Base-by-base conservation (phyloP, 2,797 vertebrate species). In the Pseudopleuronectes americanus region DNA sequence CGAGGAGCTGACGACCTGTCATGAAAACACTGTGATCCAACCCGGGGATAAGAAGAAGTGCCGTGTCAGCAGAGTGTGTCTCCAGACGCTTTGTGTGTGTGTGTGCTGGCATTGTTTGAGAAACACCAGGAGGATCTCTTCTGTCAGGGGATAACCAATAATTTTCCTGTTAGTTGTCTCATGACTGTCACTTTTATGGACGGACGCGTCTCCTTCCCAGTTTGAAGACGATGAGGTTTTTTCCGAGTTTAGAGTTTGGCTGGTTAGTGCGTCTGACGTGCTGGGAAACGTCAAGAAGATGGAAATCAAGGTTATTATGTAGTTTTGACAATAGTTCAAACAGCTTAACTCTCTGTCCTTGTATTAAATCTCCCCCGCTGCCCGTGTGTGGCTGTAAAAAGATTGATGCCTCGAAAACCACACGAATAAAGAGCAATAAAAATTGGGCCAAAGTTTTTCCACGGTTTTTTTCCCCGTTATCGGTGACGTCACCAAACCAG, bases 161-260 rank as follows among this genome's bases (percentile, higher is more conserved):
- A 81, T 85, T 87, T 84, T 74, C 45, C 68, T 73, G 45, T 77
- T 80, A 84, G 74, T 88, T 85, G 64, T 73, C 64, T 87, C 76
- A 19, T 71, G 80, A 76, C 74, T 84, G 85, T 84, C 77, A 84
- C 79, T 57, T 84, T 70, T 66, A 85, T 68, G 76, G 72, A 85
- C 74, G 72, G 76, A 62, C 77, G 64, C 71, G 16, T 71, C 74
- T 82, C 70, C 65, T 59, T 80, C 70, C 81, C 74, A 80, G 69
- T 65, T 65, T 47, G 69, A 84, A 80, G 81, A 78, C 81, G 72
- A 71, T 65, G 77, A 67, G 73, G 79, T 81, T 84, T 13, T 13
- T 90, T 90, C 85, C 84, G 78, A 83, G 66, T 60, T 26, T 59
- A 64, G 52, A 28, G 24, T 12, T 77, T 80, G 81, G 38, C 73